Evolutionary conservation across 2,888 invertebrate genomes (phyloP).

Genomic region (Macaria notata): DNA sequence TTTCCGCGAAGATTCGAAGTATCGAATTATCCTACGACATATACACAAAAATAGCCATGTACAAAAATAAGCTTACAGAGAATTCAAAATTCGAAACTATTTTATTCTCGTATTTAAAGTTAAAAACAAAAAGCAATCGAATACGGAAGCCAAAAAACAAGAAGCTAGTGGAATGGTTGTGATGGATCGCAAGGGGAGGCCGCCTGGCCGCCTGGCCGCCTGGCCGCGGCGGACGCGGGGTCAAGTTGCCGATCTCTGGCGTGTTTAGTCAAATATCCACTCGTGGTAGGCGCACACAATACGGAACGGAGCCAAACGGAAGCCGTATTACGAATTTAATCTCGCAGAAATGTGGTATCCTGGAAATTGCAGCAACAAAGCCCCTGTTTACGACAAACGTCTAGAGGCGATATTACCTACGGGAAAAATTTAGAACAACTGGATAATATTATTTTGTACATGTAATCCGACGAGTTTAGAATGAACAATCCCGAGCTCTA

Average conservation of each 20-base stretch:
- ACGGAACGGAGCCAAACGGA: slow-evolving; percentile 64
- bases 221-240: background rate
- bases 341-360: slow-evolving; percentile 77
- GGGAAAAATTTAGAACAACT: slow-evolving; percentile 51
- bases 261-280: slow-evolving; percentile 43
- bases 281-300: slow-evolving; percentile 63
- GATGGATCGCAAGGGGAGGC: slow-evolving; percentile 9
- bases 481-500: slow-evolving; percentile 20
- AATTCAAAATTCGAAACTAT: background rate
- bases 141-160: slow-evolving; percentile 1
- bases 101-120: background rate
- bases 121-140: slow-evolving; percentile 1
- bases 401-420: slow-evolving; percentile 53
- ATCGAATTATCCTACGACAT: no score
- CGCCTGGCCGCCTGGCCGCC: no score
- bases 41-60: no score
- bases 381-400: slow-evolving; percentile 69
- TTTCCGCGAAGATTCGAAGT: no score
- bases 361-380: slow-evolving; percentile 71
- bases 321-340: slow-evolving; percentile 78
- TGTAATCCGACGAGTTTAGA: slow-evolving; percentile 27
- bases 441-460: slow-evolving; percentile 49
- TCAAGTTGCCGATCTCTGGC: slow-evolving; percentile 35
- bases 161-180: slow-evolving; percentile 8
- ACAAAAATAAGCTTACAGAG: no score